phyloP scores from a whole-genome alignment of 2,888 invertebrate genomes.

The Stenodema calcarata region DNA sequence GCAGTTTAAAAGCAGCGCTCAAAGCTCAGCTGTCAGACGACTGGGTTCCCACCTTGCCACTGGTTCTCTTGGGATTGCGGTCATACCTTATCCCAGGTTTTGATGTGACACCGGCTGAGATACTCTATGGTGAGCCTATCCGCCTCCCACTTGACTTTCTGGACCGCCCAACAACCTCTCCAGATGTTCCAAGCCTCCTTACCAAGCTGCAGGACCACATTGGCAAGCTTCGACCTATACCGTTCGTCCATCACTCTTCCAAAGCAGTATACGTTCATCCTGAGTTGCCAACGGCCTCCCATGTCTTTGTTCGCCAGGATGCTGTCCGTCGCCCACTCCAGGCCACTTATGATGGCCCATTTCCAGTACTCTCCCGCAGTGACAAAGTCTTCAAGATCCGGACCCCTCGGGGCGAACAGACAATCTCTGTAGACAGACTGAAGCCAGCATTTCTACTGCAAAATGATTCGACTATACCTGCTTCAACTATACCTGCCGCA shows the following conservation, averaged over 20 bases:
- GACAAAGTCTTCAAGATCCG: no score
- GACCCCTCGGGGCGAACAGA: no score
- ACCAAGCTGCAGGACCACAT: neutral
- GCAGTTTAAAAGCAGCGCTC: conserved; percentile 61
- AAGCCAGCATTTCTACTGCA: no score
- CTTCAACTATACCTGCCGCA: no score
- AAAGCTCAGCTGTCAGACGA: conserved; percentile 46
- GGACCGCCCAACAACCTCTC: neutral
- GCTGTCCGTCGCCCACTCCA: no score
- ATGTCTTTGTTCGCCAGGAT: neutral
- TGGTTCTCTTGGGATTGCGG: conserved; percentile 60
- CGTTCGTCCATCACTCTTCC: neutral
- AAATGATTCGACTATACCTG: no score
- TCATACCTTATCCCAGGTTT: conserved; percentile 59
- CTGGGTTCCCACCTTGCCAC: conserved; percentile 59
- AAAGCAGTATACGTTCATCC: neutral
- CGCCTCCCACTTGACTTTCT: conserved; percentile 58
- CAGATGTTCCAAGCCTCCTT: neutral
- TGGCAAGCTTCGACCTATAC: neutral
- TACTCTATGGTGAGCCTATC: conserved; percentile 59
- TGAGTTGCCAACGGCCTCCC: neutral
- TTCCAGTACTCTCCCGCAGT: no score
- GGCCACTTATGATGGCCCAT: no score
- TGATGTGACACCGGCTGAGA: conserved; percentile 58
- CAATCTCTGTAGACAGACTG: no score